Evolutionary conservation across 2,797 vertebrate species (phyloP).

Genomic region (Pangasius krempfi): DNA sequence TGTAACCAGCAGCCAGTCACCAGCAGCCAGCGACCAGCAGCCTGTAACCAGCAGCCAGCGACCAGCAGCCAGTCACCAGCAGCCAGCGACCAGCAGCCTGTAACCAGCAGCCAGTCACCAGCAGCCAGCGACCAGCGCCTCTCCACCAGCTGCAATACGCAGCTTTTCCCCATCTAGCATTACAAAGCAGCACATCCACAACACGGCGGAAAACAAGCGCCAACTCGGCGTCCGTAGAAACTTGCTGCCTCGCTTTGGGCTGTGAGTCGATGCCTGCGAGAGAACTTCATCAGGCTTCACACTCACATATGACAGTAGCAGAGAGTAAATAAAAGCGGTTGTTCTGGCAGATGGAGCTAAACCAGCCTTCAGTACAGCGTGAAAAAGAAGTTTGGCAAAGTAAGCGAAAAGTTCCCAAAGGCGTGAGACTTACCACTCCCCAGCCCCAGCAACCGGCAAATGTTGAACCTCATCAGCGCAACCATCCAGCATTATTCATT

Average conservation of each 20-base stretch:
- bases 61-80: too few species aligned
- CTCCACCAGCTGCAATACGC: not conserved
- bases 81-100: not conserved
- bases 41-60: not conserved
- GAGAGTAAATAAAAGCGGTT: not conserved
- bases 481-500: conserved; percentile 80
- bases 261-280: not conserved
- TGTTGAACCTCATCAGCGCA: conserved; percentile 79
- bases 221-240: not conserved
- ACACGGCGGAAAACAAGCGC: not conserved
- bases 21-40: too few species aligned
- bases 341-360: not conserved
- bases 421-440: conserved; percentile 74
- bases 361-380: not conserved
- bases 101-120: too few species aligned
- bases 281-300: not conserved
- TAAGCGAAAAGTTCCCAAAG: conserved; percentile 52
- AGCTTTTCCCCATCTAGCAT: not conserved
- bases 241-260: not conserved
- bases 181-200: not conserved
- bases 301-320: not conserved
- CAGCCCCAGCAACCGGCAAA: conserved; percentile 80
- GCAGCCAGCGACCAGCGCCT: not conserved
- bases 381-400: conserved; percentile 29
- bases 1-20: too few species aligned